phyloP scores from a whole-genome alignment of 2,113 vertebrate species.

The Eretmochelys imbricata region DNA sequence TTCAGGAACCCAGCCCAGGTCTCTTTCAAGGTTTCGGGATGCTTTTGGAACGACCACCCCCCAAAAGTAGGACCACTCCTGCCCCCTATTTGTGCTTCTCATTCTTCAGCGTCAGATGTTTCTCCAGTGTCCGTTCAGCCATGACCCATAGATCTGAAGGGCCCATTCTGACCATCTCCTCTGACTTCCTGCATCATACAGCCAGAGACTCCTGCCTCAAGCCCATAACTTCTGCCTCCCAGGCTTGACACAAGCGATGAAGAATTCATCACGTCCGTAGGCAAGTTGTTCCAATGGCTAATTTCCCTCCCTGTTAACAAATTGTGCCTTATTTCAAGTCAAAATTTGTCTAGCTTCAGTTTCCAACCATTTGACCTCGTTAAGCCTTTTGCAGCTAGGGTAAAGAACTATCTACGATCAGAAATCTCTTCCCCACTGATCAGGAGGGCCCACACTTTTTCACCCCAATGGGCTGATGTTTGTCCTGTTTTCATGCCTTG shows the following conservation, averaged over 20 bases:
- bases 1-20: too few species aligned
- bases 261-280: too few species aligned
- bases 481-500: not conserved
- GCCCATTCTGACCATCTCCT: not conserved
- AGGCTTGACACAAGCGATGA: too few species aligned
- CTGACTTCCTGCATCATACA: not conserved
- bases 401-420: too few species aligned
- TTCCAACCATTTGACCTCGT: not conserved
- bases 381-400: not conserved
- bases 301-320: not conserved
- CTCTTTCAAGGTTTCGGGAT: not conserved
- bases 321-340: not conserved
- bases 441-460: not conserved
- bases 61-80: not conserved
- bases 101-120: not conserved
- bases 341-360: not conserved
- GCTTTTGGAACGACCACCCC: not conserved
- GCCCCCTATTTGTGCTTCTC: not conserved
- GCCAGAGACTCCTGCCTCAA: not conserved
- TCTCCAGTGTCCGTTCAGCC: not conserved
- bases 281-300: not conserved
- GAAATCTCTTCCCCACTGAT: not conserved
- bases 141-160: not conserved
- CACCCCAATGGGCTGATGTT: not conserved
- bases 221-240: too few species aligned